Percentiles rank a stretch among this genome's conserved stretches.
Evolutionary conservation across 2,797 vertebrate species (phyloP).

Genomic region (Amblyopsis hoosieri): DNA sequence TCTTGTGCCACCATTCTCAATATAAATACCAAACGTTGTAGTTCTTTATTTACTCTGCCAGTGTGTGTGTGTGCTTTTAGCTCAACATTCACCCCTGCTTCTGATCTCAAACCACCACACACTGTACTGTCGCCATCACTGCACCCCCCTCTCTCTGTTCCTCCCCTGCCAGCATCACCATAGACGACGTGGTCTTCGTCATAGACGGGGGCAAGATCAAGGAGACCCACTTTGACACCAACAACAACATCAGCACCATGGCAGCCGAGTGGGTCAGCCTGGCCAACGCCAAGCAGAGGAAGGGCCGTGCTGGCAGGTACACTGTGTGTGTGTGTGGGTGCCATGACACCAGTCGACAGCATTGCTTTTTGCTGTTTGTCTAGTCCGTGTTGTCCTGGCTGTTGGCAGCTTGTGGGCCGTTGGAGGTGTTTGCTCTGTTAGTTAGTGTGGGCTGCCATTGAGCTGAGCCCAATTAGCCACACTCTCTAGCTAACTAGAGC

Average conservation of each 20-base stretch:
- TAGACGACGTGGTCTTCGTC: constrained; percentile 95
- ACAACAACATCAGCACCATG: constrained; percentile 98
- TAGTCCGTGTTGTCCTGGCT: constrained; percentile 25
- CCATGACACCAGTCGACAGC: no score
- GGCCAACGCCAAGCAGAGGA: constrained; percentile 96
- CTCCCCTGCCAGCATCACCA: constrained; percentile 87
- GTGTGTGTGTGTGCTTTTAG: constrained; percentile 11
- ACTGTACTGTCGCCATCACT: constrained; percentile 2
- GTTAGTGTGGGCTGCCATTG: constrained; percentile 27
- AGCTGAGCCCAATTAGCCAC: constrained; percentile 54
- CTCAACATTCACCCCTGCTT: constrained; percentile 30
- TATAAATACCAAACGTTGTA: constrained; percentile 41
- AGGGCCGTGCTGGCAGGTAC: constrained; percentile 94
- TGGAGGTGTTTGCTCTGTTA: constrained; percentile 29
- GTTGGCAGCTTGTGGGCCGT: constrained; percentile 27
- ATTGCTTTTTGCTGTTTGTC: background rate
- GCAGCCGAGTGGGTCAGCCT: constrained; percentile 96
- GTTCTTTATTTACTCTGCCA: constrained; percentile 43
- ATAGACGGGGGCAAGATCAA: constrained; percentile 98
- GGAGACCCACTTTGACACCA: constrained; percentile 95
- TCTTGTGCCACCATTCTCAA: constrained; percentile 39
- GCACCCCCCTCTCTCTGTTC: background rate
- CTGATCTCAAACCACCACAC: constrained; percentile 19
- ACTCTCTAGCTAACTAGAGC: constrained; percentile 29
- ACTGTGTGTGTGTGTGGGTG: constrained; percentile 5